phyloP scores from a whole-genome alignment of 2,888 invertebrate species.

The Cryptocheilus praepositus region DNA sequence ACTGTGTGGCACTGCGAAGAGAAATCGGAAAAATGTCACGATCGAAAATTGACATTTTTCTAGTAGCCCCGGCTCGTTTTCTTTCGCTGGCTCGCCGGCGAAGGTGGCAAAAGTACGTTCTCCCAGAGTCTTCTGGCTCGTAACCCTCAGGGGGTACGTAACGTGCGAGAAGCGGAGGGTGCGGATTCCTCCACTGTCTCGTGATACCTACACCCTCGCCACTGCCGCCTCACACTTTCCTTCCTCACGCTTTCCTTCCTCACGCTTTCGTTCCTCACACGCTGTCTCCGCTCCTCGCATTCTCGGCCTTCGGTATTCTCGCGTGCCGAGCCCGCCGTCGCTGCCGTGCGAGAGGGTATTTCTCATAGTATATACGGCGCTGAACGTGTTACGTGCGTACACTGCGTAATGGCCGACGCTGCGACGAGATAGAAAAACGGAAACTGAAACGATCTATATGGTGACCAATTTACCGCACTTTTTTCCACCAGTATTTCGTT shows the following conservation, averaged over 20 bases:
- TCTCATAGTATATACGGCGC: conserved; percentile 15
- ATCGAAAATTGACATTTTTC: conserved; percentile 51
- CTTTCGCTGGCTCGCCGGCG: neutral
- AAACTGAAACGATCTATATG: too few relatives aligned
- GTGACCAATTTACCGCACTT: too few relatives aligned
- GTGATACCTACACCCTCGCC: neutral
- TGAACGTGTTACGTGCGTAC: conserved; percentile 37
- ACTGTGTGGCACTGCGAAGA: too few relatives aligned
- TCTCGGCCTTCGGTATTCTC: neutral
- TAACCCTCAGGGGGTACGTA: neutral
- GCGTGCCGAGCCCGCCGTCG: neutral
- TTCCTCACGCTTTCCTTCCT: neutral
- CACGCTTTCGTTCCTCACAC: neutral
- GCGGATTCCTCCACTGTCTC: conserved; percentile 27
- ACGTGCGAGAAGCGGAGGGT: conserved; percentile 1
- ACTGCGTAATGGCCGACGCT: conserved; percentile 33
- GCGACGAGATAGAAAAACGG: too few relatives aligned
- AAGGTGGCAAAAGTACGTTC: neutral
- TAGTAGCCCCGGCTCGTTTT: conserved; percentile 20
- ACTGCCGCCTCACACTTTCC: conserved; percentile 3
- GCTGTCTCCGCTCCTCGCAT: neutral
- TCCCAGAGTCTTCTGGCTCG: conserved; percentile 5
- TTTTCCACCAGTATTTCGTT: too few relatives aligned
- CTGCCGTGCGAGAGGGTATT: conserved; percentile 22
- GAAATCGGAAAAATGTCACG: conserved; percentile 57